Conservation (phyloP, 2,797 vertebrate species). For the Poeciliopsis gracilis region DNA sequence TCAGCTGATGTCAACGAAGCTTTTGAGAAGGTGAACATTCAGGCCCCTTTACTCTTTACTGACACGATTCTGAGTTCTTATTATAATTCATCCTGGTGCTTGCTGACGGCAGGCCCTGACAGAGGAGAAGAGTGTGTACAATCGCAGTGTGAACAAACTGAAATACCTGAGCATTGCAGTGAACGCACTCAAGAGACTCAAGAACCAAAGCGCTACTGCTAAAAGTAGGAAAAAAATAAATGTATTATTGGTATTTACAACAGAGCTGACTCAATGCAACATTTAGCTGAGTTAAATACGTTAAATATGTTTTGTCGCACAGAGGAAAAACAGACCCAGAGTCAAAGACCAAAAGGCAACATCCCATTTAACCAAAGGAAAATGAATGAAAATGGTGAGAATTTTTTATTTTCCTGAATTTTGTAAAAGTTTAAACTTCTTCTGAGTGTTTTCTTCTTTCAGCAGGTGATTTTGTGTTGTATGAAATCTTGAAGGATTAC, state of each 20-base stretch:
- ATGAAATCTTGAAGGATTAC: constrained; percentile 81
- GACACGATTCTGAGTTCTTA: neutral
- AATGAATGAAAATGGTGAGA: constrained; percentile 70
- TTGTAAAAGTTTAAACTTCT: constrained; percentile 1
- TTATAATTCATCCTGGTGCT: neutral
- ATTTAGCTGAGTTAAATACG: neutral
- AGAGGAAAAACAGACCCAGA: constrained; percentile 63
- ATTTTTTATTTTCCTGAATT: neutral
- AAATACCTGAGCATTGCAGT: constrained; percentile 86
- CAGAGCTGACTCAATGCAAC: neutral
- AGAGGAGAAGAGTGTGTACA: constrained; percentile 84
- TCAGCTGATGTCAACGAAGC: constrained; percentile 81
- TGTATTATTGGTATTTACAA: neutral
- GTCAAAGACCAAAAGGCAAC: constrained; percentile 72
- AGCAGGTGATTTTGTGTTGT: constrained; percentile 73
- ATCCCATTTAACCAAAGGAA: constrained; percentile 68
- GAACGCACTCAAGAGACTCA: constrained; percentile 85
- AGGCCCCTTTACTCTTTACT: neutral
- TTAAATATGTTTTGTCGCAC: constrained; percentile 18
- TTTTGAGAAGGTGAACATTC: constrained; percentile 81
- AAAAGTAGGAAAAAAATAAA: constrained; percentile 62
- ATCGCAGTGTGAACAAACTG: constrained; percentile 83
- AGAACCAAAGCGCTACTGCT: constrained; percentile 72
- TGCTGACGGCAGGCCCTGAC: constrained; percentile 74
- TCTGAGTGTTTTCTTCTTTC: neutral